A percentile compares a stretch with the other conserved stretches of the same genome.
Conservation (phyloP, 2,888 invertebrate genomes). For the Apocheima hispidaria region DNA sequence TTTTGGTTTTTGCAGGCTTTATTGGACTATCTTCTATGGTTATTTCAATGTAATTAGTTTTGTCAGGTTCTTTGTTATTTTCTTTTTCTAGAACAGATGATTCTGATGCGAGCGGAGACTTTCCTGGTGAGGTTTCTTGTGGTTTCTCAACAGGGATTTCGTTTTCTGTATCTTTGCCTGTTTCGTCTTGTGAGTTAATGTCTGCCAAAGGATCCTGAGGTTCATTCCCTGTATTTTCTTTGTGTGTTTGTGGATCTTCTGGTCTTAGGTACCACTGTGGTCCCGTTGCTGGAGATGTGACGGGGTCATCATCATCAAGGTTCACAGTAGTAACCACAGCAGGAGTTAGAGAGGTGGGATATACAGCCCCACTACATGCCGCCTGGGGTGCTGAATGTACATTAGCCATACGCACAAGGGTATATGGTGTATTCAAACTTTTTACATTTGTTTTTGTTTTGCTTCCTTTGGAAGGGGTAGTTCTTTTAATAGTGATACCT, state of each 20-base stretch:
- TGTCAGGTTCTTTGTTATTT: constrained; percentile 73
- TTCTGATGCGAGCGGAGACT: constrained; percentile 2
- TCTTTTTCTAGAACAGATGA: constrained; percentile 41
- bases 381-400: constrained; percentile 11
- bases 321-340: constrained; percentile 65
- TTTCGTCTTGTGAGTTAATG: not conserved
- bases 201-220: not conserved
- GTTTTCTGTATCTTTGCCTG: not conserved
- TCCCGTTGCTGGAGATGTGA: constrained; percentile 46
- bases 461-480: constrained; percentile 27
- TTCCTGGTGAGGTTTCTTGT: constrained; percentile 9
- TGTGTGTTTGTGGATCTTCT: constrained; percentile 58
- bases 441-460: constrained; percentile 14
- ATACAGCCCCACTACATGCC: not conserved
- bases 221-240: constrained; percentile 9
- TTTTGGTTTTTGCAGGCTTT: constrained; percentile 60
- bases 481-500: constrained; percentile 67
- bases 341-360: not conserved
- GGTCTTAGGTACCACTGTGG: constrained; percentile 79
- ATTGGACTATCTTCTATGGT: constrained; percentile 80
- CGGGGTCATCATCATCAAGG: constrained; percentile 72
- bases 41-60: constrained; percentile 67
- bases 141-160: constrained; percentile 45
- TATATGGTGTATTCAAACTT: not conserved
- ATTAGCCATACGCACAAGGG: constrained; percentile 24